Base-by-base conservation (phyloP, 1,140 invertebrate species). In the Drepana arcuata region DNA sequence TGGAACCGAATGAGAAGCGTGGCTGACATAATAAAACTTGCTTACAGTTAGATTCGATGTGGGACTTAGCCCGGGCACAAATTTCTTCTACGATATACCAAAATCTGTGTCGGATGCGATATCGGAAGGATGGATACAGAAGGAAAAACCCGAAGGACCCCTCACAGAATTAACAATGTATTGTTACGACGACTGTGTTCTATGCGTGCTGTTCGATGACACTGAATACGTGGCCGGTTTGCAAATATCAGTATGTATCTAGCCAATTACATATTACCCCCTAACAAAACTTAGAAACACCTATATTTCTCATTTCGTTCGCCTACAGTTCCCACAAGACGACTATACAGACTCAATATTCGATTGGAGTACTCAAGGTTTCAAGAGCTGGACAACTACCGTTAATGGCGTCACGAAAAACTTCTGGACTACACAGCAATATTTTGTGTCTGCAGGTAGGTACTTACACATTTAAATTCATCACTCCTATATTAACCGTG, bases 191-290 rank as follows among this genome's bases (percentile, higher is more conserved):
- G 46, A 58, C 11, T 37, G 40, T n/a, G 41, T 45, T 3, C 10
- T 68, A 10, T 73, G 72, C 30, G 47, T 37, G 0, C 38, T 68
- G 7, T 66, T 43, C 21, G 65, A 70, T 23, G 40, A 48, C 11
- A 57, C 44, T 6, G 62, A 47, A 2, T 44, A 38, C 9, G 37
- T 69, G 1, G 58, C 64, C 29, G 73, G 68, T 1, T 12, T 61
- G n/a, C 65, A 67, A 41, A 37, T 65, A 39, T 57, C 53, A 34
- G 64, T 72, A 39, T 50, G 65, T 70, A 38, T 30, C 2, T n/a
- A n/a, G n/a, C n/a, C n/a, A n/a, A n/a, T n/a, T n/a, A n/a, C n/a
- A n/a, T n/a, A n/a, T n/a, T n/a, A n/a, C n/a, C n/a, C n/a, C n/a
- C n/a, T n/a, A n/a, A n/a, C n/a, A n/a, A n/a, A n/a, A n/a, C n/a